Evolutionary conservation across 1,140 invertebrate genomes (phyloP), one percentile per base, ranked within the genome.

Genomic region (Drosophila carrolli): DNA sequence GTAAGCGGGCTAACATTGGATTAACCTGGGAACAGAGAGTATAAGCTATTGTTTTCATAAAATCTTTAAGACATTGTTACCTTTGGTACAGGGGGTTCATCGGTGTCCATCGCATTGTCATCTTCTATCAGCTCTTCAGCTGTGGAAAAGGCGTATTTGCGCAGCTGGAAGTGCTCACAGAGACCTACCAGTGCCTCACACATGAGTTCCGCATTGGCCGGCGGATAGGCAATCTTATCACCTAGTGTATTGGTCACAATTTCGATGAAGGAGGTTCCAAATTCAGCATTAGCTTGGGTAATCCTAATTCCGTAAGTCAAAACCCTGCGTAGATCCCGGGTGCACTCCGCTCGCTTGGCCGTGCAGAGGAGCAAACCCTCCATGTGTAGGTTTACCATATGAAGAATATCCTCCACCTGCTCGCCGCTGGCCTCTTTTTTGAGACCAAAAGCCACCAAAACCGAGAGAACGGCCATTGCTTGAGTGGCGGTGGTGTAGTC

Each of bases 401-500:
- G 78, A 11, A 93, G 81, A 29, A 92, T 91, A 37, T 75, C 78
- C 19, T 83, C 78, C 55, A 91, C 76, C 41, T 81, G 79, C 4
- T 66, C 61, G 6, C 59, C 19, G n/a, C 50, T 93, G 2, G 55
- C 54, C 19, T 75, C 50, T n/a, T 83, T 72, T 16, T 77, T 65
- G 0, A 76, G 38, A 91, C 95, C 95, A 75, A 95, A 96, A 60
- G 95, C 94, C n/a, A 95, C 93, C 68, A 96, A 93, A 75, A 95
- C 93, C 1, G 95, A 94, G 10, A 96, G 92, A 68, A 96, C 95
- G 61, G 94, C 94, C 70, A 96, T 94, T 4, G 95, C 94, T 93
- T 96, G 95, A 4, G 95, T 94, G 23, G 95, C 94, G 5, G 96
- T 94, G 6, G 93, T 93, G 14, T 94, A 94, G 91, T 96, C 93